Percentiles rank a stretch among this genome's conserved stretches.
Conservation (phyloP, 1,140 invertebrate species). For the Papilio xuthus region DNA sequence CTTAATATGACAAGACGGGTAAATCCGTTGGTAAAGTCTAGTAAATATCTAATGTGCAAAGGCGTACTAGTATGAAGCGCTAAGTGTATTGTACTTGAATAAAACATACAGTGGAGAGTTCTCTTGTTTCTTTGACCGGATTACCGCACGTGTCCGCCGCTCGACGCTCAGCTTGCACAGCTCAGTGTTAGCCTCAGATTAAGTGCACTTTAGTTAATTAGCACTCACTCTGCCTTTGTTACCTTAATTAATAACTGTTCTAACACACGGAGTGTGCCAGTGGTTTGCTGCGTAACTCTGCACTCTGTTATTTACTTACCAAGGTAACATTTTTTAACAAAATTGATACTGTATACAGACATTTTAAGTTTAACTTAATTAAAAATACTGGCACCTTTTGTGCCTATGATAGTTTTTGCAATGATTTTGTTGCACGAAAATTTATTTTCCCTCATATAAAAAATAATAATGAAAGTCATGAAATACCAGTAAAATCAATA, state of each 20-base stretch:
- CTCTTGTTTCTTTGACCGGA: slow-evolving; percentile 27
- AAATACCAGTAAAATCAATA: too few species aligned
- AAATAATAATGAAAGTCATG: too few species aligned
- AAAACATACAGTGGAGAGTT: not conserved
- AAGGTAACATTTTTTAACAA: not conserved
- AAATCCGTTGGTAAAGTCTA: too few species aligned
- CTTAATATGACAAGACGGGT: too few species aligned
- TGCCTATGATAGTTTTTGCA: too few species aligned
- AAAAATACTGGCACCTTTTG: too few species aligned
- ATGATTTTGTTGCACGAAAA: too few species aligned
- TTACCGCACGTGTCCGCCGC: slow-evolving; percentile 15
- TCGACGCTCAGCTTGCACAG: not conserved
- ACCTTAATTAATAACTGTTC: slow-evolving; percentile 35
- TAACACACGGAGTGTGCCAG: not conserved
- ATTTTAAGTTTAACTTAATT: too few species aligned
- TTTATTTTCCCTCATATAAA: too few species aligned
- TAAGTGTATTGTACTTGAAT: not conserved
- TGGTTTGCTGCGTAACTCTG: slow-evolving; percentile 7
- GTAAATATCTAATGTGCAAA: not conserved
- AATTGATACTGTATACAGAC: not conserved
- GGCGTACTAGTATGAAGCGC: not conserved
- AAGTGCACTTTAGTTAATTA: slow-evolving; percentile 38
- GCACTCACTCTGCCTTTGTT: slow-evolving; percentile 19
- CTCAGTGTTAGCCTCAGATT: slow-evolving; percentile 21
- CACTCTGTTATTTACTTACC: not conserved